These are phyloP conservation scores for Tetranychus piercei DNA, from an alignment of 2,888 invertebrate genomes.

Conservation along the genomic window DNA sequence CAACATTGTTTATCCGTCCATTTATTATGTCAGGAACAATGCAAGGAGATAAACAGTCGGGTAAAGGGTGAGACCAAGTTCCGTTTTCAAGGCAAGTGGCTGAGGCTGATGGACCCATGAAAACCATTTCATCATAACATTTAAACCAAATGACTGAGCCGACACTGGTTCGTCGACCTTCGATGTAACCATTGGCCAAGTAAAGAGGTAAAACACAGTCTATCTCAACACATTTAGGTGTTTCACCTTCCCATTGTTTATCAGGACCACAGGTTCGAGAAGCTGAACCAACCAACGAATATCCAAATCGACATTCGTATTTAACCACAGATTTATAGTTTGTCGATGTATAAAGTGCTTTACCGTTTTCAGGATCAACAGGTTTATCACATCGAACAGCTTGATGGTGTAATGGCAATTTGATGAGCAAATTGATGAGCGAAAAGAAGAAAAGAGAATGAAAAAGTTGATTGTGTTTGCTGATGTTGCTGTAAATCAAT, in stretches of 20 bases:
- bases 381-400: constrained; percentile 86
- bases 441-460: neutral
- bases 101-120: constrained; percentile 68
- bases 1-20: constrained; percentile 31
- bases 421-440: neutral
- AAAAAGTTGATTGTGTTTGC: neutral
- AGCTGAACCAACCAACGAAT: constrained; percentile 67
- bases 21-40: constrained; percentile 55
- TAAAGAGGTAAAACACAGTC: constrained; percentile 86
- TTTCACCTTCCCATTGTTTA: constrained; percentile 79
- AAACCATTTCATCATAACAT: constrained; percentile 74
- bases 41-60: constrained; percentile 82
- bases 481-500: neutral
- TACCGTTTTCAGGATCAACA: constrained; percentile 75
- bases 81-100: constrained; percentile 77
- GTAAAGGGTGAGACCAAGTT: constrained; percentile 78
- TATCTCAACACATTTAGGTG: constrained; percentile 79
- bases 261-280: constrained; percentile 83
- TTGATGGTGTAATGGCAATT: constrained; percentile 45
- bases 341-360: constrained; percentile 64
- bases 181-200: constrained; percentile 80
- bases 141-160: constrained; percentile 82
- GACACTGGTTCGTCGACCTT: constrained; percentile 58
- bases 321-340: constrained; percentile 87
- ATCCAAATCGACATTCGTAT: constrained; percentile 88